Percentiles rank a stretch among this genome's conserved stretches.
These are phyloP conservation scores for Plestiodon gilberti DNA, from an alignment of 2,113 vertebrate genomes.

Conservation along the genomic window DNA sequence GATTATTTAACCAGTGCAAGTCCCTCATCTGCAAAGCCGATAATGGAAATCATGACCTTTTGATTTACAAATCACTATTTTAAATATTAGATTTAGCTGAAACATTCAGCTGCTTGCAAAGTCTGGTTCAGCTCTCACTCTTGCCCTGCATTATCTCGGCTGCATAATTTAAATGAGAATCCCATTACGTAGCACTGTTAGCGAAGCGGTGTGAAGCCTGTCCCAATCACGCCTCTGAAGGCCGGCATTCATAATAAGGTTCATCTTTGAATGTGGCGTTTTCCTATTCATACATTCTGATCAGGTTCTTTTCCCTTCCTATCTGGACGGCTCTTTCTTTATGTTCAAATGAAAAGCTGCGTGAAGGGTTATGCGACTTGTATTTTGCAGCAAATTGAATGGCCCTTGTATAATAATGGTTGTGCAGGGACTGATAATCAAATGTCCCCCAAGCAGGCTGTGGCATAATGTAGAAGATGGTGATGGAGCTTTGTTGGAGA, in stretches of 20 bases:
- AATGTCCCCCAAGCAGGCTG: fast-evolving
- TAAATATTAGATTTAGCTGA: background rate
- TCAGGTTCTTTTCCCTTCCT: background rate
- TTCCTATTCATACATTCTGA: background rate
- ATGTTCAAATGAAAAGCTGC: background rate
- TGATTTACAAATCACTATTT: slow-evolving; percentile 37
- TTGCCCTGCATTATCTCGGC: background rate
- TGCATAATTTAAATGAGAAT: slow-evolving; percentile 6
- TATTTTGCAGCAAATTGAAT: background rate
- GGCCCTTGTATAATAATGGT: background rate
- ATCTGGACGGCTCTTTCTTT: background rate
- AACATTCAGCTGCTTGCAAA: background rate
- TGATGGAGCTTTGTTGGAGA: fast-evolving
- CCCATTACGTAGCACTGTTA: background rate
- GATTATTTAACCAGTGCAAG: slow-evolving; percentile 7
- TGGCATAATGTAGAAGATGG: background rate
- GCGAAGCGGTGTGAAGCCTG: background rate
- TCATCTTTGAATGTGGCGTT: background rate
- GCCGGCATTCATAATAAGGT: slow-evolving; percentile 17
- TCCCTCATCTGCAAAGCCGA: background rate
- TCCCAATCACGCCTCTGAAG: background rate
- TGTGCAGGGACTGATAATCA: background rate
- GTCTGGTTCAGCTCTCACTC: background rate
- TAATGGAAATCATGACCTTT: slow-evolving; percentile 31
- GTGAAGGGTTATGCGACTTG: background rate